A percentile compares a stretch with the other conserved stretches of the same genome.
These are phyloP conservation scores for Saccopteryx bilineata DNA, from an alignment of 2,113 vertebrate species.

Conservation along the genomic window DNA sequence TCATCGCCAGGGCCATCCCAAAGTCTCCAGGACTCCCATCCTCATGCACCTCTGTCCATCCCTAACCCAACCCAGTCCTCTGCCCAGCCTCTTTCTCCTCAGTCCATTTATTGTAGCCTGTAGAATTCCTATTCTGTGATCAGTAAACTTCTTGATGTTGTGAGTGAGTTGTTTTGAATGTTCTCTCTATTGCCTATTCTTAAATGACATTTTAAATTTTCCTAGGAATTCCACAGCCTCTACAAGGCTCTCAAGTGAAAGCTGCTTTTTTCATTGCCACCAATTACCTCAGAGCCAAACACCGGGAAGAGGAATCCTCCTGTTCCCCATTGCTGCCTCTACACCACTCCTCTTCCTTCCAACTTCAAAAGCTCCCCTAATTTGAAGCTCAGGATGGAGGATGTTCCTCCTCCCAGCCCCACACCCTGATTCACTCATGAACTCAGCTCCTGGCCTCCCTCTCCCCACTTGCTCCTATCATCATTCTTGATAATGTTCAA, in stretches of 20 bases:
- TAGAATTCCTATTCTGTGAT: background rate
- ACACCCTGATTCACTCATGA: no score
- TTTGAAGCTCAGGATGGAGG: background rate
- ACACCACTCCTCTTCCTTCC: background rate
- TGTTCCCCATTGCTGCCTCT: background rate
- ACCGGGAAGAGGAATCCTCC: background rate
- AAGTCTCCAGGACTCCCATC: background rate
- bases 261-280: background rate
- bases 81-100: background rate
- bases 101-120: background rate
- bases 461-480: background rate
- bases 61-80: background rate
- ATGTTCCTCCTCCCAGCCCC: background rate
- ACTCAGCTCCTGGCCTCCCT: background rate
- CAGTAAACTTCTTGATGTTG: background rate
- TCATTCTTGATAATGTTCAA: background rate
- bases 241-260: background rate
- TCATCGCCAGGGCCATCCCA: background rate
- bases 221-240: background rate
- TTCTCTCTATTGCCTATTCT: background rate
- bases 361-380: background rate
- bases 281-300: background rate
- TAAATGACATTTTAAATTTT: background rate
- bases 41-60: background rate
- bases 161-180: background rate